Conservation (phyloP, 2,113 vertebrate species). For the Anarrhichthys ocellatus region DNA sequence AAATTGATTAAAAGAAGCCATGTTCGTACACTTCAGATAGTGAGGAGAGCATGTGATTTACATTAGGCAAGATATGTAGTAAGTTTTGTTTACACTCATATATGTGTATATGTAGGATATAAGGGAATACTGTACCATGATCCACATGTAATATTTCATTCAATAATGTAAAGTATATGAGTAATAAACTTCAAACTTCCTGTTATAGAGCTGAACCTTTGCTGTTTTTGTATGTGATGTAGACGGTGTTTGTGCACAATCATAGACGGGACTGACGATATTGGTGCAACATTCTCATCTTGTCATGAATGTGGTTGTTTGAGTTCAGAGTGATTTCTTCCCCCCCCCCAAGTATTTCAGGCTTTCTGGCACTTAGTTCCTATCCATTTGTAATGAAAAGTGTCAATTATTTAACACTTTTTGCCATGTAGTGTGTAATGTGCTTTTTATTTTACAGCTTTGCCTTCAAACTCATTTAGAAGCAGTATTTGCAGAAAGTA, state of each 20-base stretch:
- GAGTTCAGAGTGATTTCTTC: not conserved
- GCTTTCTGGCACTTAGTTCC: slow-evolving; percentile 12
- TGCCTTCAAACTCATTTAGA: slow-evolving; percentile 4
- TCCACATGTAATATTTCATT: slow-evolving; percentile 79
- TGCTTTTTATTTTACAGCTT: slow-evolving; percentile 19
- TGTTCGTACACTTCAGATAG: slow-evolving; percentile 44
- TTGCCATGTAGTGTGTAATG: not conserved
- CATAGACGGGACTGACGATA: not conserved
- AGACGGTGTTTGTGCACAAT: not conserved
- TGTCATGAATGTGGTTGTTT: not conserved
- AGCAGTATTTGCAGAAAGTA: not conserved
- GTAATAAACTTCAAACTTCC: slow-evolving; percentile 76
- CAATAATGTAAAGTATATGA: slow-evolving; percentile 69
- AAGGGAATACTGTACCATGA: slow-evolving; percentile 76
- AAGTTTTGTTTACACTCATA: slow-evolving; percentile 64
- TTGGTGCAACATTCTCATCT: not conserved
- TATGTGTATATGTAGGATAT: slow-evolving; percentile 71
- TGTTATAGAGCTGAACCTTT: slow-evolving; percentile 5
- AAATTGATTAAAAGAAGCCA: slow-evolving; percentile 38
- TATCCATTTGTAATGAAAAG: slow-evolving; percentile 33
- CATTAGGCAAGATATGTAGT: slow-evolving; percentile 19
- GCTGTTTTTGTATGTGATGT: slow-evolving; percentile 10
- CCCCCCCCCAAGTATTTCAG: not conserved
- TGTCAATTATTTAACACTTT: slow-evolving; percentile 40
- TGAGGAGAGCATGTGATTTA: slow-evolving; percentile 33